Conservation (phyloP, 2,888 invertebrate genomes). For the Lydus trimaculatus region DNA sequence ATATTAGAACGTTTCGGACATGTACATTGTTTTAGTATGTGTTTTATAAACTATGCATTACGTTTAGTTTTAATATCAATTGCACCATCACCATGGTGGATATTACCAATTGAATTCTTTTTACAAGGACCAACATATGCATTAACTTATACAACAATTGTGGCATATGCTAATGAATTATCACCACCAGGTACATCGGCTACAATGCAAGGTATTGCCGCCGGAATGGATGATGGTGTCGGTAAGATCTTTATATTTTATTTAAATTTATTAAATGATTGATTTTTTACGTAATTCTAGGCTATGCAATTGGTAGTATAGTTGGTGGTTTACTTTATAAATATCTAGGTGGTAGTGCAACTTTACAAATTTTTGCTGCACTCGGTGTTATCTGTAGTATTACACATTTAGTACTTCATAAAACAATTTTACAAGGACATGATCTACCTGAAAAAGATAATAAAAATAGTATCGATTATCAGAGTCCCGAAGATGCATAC, state of each 20-base stretch:
- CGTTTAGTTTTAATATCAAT: slow-evolving; percentile 79
- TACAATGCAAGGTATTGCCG: slow-evolving; percentile 85
- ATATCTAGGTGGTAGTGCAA: slow-evolving; percentile 66
- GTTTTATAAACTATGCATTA: slow-evolving; percentile 78
- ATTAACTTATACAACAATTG: slow-evolving; percentile 82
- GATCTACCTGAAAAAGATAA: slow-evolving; percentile 10
- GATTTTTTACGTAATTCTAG: slow-evolving; percentile 55
- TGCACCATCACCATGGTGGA: slow-evolving; percentile 82
- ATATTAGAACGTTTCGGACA: slow-evolving; percentile 83
- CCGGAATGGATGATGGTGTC: slow-evolving; percentile 88
- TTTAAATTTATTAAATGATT: slow-evolving; percentile 4
- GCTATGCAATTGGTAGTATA: slow-evolving; percentile 80
- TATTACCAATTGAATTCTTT: slow-evolving; percentile 79
- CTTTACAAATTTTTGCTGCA: slow-evolving; percentile 64
- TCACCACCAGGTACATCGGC: slow-evolving; percentile 74
- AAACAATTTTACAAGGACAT: slow-evolving; percentile 36
- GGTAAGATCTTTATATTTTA: slow-evolving; percentile 63
- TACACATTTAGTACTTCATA: slow-evolving; percentile 59
- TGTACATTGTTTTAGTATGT: slow-evolving; percentile 78
- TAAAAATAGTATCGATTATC: slow-evolving; percentile 30
- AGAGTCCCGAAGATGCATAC: slow-evolving; percentile 46
- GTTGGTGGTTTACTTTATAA: slow-evolving; percentile 75
- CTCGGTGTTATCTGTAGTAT: slow-evolving; percentile 60
- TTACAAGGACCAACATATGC: slow-evolving; percentile 91
- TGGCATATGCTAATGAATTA: slow-evolving; percentile 67